Percentiles rank a stretch among this genome's conserved stretches.
phyloP scores from a whole-genome alignment of 2,797 vertebrate genomes.

The Leptodactylus fallax region DNA sequence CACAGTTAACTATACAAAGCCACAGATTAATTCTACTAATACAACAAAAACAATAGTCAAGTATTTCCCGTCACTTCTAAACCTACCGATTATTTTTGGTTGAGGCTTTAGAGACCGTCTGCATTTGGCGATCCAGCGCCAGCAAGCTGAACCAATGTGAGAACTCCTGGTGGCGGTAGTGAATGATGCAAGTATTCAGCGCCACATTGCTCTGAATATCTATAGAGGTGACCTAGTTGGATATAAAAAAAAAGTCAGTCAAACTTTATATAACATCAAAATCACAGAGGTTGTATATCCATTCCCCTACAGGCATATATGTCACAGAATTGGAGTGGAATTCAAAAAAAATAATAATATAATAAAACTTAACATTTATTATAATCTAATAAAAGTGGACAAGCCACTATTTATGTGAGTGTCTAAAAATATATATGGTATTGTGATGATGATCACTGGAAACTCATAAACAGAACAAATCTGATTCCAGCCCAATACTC shows the following conservation, averaged over 20 bases:
- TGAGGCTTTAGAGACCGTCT: slow-evolving; percentile 38
- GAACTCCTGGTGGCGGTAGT: slow-evolving; percentile 98
- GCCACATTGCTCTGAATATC: slow-evolving; percentile 86
- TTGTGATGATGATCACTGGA: no score
- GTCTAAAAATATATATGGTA: no score
- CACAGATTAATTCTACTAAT: not conserved
- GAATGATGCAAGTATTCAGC: slow-evolving; percentile 94
- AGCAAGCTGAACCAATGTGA: slow-evolving; percentile 91
- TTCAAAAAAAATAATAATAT: no score
- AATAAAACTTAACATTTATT: no score
- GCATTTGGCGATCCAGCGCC: slow-evolving; percentile 81
- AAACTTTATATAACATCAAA: not conserved
- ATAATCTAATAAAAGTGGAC: no score
- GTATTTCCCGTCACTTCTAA: not conserved
- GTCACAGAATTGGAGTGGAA: no score
- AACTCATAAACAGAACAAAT: no score
- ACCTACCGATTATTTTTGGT: slow-evolving; percentile 55
- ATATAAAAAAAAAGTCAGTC: not conserved
- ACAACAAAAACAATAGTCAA: no score
- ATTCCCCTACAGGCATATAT: no score
- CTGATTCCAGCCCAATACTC: no score
- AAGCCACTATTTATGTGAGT: no score
- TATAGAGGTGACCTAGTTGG: slow-evolving; percentile 86
- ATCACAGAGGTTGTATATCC: not conserved
- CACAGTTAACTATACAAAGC: not conserved